These are phyloP conservation scores for Agriotes lineatus DNA, from an alignment of 2,888 invertebrate species.

Conservation along the genomic window DNA sequence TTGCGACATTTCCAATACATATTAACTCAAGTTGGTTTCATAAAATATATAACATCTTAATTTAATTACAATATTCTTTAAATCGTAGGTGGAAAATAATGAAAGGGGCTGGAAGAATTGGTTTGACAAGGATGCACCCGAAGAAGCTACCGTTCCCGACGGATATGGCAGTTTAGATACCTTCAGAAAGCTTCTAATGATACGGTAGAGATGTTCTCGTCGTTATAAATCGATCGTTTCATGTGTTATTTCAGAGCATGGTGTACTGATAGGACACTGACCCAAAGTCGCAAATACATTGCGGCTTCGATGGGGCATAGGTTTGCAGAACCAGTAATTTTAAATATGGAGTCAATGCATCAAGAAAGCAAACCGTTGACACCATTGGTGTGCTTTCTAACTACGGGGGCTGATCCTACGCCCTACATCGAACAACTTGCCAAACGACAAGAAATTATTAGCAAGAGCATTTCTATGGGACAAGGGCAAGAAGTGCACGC, in stretches of 20 bases:
- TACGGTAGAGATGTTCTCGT: slow-evolving; percentile 70
- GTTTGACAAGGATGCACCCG: slow-evolving; percentile 89
- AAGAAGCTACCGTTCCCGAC: slow-evolving; percentile 85
- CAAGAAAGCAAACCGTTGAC: slow-evolving; percentile 79
- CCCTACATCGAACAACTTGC: slow-evolving; percentile 84
- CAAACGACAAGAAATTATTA: slow-evolving; percentile 77
- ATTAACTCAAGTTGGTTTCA: slow-evolving; percentile 76
- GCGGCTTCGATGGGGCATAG: slow-evolving; percentile 77
- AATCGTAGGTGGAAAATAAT: slow-evolving; percentile 65
- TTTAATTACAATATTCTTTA: too few relatives aligned
- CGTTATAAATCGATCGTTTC: slow-evolving; percentile 3
- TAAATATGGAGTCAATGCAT: slow-evolving; percentile 81
- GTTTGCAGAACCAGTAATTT: slow-evolving; percentile 84
- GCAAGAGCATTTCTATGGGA: slow-evolving; percentile 85
- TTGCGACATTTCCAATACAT: slow-evolving; percentile 77
- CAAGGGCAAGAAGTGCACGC: slow-evolving; percentile 90
- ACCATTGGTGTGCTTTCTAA: slow-evolving; percentile 86
- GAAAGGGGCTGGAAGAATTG: slow-evolving; percentile 69
- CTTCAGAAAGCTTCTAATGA: slow-evolving; percentile 81
- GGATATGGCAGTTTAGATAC: slow-evolving; percentile 81
- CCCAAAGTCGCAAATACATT: slow-evolving; percentile 89
- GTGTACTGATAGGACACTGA: slow-evolving; percentile 86
- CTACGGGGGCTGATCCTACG: slow-evolving; percentile 92
- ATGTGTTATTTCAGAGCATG: slow-evolving; percentile 74
- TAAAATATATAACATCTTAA: too few relatives aligned